Evolutionary conservation across 92 coral and sea anemone species (phyloP).

Genomic region (Heteractis magnifica): DNA sequence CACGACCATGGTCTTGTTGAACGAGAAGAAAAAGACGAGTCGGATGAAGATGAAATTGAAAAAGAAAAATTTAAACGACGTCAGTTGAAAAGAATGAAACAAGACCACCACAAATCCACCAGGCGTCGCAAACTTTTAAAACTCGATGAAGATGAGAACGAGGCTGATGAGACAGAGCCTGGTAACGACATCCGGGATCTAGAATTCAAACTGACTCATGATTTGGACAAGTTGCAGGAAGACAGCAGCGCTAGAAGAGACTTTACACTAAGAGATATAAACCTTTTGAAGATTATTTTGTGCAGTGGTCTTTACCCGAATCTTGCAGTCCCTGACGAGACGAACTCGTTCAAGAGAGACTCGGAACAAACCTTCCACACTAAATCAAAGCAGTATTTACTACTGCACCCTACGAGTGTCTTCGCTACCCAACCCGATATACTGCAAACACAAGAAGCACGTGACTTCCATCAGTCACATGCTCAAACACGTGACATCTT

Average conservation of each 20-base stretch:
- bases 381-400: conserved; percentile 69
- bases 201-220: conserved; percentile 91
- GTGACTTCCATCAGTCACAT: conserved; percentile 36
- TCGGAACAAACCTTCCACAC: conserved; percentile 96
- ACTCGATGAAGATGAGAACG: conserved; percentile 74
- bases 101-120: conserved; percentile 76
- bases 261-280: conserved; percentile 86
- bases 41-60: conserved; percentile 71
- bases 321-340: conserved; percentile 86
- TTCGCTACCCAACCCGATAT: conserved; percentile 84
- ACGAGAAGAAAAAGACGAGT: conserved; percentile 53
- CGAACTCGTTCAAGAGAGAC: conserved; percentile 80
- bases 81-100: conserved; percentile 73
- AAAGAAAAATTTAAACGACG: conserved; percentile 75
- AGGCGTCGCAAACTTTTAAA: conserved; percentile 83
- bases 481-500: conserved; percentile 42
- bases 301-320: conserved; percentile 96
- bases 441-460: conserved; percentile 54
- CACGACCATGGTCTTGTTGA: conserved; percentile 77
- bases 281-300: conserved; percentile 81
- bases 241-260: conserved; percentile 76
- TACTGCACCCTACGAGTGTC: conserved; percentile 88
- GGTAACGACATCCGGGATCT: conserved; percentile 87
- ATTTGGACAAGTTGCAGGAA: conserved; percentile 79
- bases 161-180: conserved; percentile 68